Percentiles rank a stretch among this genome's conserved stretches.
These are phyloP conservation scores for Lytechinus variegatus DNA, from an alignment of 35 echinoderm and acorn worm species.

Conservation along the genomic window DNA sequence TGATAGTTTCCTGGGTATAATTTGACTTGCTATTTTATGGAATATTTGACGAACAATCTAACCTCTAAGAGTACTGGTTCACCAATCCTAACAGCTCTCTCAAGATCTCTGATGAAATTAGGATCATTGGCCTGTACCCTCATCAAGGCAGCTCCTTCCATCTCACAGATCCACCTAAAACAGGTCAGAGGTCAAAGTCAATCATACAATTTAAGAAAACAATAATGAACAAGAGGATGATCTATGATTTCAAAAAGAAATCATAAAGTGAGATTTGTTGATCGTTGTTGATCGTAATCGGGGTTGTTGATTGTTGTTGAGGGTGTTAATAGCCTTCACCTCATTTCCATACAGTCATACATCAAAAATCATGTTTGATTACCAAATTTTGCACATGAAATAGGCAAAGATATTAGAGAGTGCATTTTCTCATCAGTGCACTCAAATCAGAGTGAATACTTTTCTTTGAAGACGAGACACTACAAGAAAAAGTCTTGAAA, in stretches of 20 bases:
- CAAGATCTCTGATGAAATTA: slow-evolving; percentile 91
- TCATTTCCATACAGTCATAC: too few relatives aligned
- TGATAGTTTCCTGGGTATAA: neutral
- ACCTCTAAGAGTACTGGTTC: slow-evolving; percentile 95
- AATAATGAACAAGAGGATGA: neutral
- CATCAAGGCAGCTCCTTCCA: slow-evolving; percentile 85
- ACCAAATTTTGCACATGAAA: too few relatives aligned
- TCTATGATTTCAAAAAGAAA: neutral
- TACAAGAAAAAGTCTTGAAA: too few relatives aligned
- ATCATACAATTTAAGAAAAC: neutral
- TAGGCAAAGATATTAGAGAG: too few relatives aligned
- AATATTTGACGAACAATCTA: neutral
- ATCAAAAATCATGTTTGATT: too few relatives aligned
- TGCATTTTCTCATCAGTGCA: too few relatives aligned
- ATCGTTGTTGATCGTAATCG: too few relatives aligned
- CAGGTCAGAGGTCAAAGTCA: slow-evolving; percentile 24
- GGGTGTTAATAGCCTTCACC: too few relatives aligned
- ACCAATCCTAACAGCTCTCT: slow-evolving; percentile 89
- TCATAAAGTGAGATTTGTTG: too few relatives aligned
- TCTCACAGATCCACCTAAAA: slow-evolving; percentile 94
- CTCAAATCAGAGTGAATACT: too few relatives aligned
- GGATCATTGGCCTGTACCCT: slow-evolving; percentile 82
- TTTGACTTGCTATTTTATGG: neutral
- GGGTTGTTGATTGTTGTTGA: too few relatives aligned
- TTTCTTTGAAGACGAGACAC: too few relatives aligned